Evolutionary conservation across 1,140 invertebrate species (phyloP).

Genomic region (Saccostrea echinata): DNA sequence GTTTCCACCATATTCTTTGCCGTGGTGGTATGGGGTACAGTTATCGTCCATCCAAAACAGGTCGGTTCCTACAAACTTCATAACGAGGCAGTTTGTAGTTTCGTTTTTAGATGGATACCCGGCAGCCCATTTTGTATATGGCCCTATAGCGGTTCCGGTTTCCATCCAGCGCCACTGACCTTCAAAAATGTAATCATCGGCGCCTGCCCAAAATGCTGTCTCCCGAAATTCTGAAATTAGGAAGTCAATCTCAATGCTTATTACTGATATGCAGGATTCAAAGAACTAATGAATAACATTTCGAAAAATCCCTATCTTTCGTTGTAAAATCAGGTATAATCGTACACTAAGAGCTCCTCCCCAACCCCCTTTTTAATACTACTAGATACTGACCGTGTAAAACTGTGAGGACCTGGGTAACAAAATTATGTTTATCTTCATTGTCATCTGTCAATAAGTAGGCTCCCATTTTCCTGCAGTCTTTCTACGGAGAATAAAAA

Average conservation of each 20-base stretch:
- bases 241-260: too few relatives aligned
- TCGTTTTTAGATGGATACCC: slow-evolving; percentile 32
- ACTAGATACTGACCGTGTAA: neutral
- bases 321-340: too few relatives aligned
- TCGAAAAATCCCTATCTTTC: too few relatives aligned
- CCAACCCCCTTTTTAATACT: neutral
- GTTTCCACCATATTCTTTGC: slow-evolving; percentile 4
- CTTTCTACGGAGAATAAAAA: slow-evolving; percentile 3
- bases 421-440: slow-evolving; percentile 48
- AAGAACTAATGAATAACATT: too few relatives aligned
- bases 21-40: slow-evolving; percentile 1
- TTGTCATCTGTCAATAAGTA: slow-evolving; percentile 43
- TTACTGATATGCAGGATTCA: too few relatives aligned
- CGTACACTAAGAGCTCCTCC: neutral
- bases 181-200: slow-evolving; percentile 42
- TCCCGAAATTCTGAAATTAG: slow-evolving; percentile 23
- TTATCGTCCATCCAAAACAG: slow-evolving; percentile 37
- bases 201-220: slow-evolving; percentile 34
- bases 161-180: slow-evolving; percentile 43
- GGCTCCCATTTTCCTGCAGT: slow-evolving; percentile 38
- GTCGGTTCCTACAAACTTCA: slow-evolving; percentile 15
- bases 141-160: slow-evolving; percentile 34
- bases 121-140: slow-evolving; percentile 38
- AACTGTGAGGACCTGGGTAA: slow-evolving; percentile 18
- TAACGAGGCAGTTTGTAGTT: slow-evolving; percentile 42